Evolutionary conservation across 2,888 invertebrate species (phyloP).

Genomic region (Eudemis profundana): DNA sequence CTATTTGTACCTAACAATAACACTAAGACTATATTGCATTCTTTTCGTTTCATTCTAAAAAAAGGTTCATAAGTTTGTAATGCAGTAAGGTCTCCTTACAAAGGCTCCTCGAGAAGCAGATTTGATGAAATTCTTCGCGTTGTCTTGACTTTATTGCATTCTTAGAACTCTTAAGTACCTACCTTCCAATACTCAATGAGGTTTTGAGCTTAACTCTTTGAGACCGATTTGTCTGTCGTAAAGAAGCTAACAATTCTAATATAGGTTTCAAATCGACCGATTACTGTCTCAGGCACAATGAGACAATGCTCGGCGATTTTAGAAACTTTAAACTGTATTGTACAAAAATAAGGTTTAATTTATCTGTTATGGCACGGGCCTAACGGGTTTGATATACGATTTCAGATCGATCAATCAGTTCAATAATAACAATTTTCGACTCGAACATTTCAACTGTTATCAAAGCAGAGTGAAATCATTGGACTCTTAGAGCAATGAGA

Average conservation of each 20-base stretch:
- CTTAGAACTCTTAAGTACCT: slow-evolving; percentile 15
- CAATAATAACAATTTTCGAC: too few species aligned
- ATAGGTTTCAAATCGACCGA: neutral
- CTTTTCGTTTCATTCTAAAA: slow-evolving; percentile 4
- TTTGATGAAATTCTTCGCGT: slow-evolving; percentile 40
- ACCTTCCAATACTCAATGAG: slow-evolving; percentile 4
- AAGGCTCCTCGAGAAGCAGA: slow-evolving; percentile 19
- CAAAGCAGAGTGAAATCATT: too few species aligned
- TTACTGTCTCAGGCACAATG: neutral
- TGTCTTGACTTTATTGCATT: slow-evolving; percentile 38
- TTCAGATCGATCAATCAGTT: too few species aligned
- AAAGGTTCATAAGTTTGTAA: slow-evolving; percentile 14
- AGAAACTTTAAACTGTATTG: too few species aligned
- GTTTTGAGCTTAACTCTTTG: slow-evolving; percentile 22
- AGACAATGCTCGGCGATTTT: too few species aligned
- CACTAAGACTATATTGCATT: slow-evolving; percentile 14
- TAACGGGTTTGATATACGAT: too few species aligned
- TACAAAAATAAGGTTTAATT: too few species aligned
- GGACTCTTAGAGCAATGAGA: too few species aligned
- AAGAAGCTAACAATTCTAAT: slow-evolving; percentile 6
- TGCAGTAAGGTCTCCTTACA: slow-evolving; percentile 15
- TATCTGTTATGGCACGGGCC: too few species aligned
- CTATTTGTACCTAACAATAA: neutral
- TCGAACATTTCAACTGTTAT: too few species aligned
- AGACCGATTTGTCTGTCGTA: neutral